phyloP scores from a whole-genome alignment of 2,113 vertebrate genomes.

The Cynoglossus semilaevis region DNA sequence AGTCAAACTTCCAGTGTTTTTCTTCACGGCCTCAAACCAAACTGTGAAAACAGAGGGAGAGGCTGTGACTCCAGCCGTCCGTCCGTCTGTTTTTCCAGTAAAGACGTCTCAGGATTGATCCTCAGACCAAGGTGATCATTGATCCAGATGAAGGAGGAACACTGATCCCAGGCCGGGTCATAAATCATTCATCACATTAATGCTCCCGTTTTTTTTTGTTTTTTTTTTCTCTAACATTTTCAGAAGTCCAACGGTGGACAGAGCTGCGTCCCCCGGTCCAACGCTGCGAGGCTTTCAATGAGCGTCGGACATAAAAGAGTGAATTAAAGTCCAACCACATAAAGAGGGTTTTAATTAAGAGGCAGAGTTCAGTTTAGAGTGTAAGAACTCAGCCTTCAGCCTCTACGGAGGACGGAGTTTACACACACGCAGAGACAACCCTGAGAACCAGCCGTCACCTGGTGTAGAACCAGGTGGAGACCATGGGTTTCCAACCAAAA shows the following conservation, averaged over 20 bases:
- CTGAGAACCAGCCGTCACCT: too few species aligned
- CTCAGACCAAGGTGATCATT: conserved; percentile 42
- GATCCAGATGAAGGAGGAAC: conserved; percentile 52
- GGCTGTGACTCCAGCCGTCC: too few species aligned
- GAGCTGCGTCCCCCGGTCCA: conserved; percentile 36
- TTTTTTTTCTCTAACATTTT: too few species aligned
- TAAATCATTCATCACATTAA: conserved; percentile 60
- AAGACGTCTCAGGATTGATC: conserved; percentile 42
- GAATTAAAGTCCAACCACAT: conserved; percentile 42
- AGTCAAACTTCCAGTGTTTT: too few species aligned
- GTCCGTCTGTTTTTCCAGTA: conserved; percentile 62
- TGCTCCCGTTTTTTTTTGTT: conserved; percentile 4
- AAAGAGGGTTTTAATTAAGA: conserved; percentile 49
- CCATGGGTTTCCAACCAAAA: too few species aligned
- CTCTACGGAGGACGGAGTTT: too few species aligned
- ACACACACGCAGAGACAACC: too few species aligned
- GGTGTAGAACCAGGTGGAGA: too few species aligned
- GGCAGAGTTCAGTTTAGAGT: conserved; percentile 34
- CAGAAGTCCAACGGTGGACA: conserved; percentile 20
- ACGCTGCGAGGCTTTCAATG: conserved; percentile 44
- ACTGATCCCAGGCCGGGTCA: conserved; percentile 15
- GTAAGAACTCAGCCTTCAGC: neutral
- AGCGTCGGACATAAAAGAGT: conserved; percentile 45
- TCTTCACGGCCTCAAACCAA: too few species aligned
- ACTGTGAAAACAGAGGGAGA: too few species aligned